Percentiles rank a stretch among this genome's conserved stretches.
Evolutionary conservation across 2,888 invertebrate species (phyloP).

Genomic region (Lithosia quadra): DNA sequence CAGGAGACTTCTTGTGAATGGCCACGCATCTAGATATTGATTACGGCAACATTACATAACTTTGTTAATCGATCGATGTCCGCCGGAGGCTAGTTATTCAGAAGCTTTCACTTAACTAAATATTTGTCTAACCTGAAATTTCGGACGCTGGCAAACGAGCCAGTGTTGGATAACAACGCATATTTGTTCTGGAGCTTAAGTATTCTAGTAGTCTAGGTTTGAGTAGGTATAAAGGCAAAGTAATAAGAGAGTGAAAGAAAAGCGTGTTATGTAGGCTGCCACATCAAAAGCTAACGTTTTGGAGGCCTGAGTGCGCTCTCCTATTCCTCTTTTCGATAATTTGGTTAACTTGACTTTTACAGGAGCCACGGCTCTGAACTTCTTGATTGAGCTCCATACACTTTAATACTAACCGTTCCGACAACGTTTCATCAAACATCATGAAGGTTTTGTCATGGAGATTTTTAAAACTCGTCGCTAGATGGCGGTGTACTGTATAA

Average conservation of each 20-base stretch:
- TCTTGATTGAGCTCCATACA: no score
- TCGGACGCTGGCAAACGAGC: conserved; percentile 45
- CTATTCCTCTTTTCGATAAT: no score
- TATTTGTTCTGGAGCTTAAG: conserved; percentile 9
- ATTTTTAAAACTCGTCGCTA: no score
- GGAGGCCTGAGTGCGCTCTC: no score
- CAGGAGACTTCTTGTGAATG: neutral
- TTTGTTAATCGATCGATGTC: conserved; percentile 12
- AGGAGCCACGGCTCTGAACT: no score
- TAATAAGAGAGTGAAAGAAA: neutral
- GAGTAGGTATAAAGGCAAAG: neutral
- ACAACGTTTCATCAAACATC: no score
- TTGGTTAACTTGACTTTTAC: no score
- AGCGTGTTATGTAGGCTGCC: neutral
- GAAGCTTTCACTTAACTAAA: conserved; percentile 36
- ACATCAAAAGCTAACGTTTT: no score
- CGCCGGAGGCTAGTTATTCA: conserved; percentile 6
- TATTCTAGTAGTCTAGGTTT: neutral
- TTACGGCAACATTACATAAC: conserved; percentile 22
- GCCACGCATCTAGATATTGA: conserved; percentile 22
- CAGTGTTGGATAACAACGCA: conserved; percentile 13
- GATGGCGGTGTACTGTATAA: no score
- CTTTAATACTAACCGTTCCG: no score
- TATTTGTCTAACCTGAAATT: conserved; percentile 59
- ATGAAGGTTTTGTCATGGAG: no score